Evolutionary conservation across 1,140 invertebrate species (phyloP).

Genomic region (Eupristina koningsbergeri): DNA sequence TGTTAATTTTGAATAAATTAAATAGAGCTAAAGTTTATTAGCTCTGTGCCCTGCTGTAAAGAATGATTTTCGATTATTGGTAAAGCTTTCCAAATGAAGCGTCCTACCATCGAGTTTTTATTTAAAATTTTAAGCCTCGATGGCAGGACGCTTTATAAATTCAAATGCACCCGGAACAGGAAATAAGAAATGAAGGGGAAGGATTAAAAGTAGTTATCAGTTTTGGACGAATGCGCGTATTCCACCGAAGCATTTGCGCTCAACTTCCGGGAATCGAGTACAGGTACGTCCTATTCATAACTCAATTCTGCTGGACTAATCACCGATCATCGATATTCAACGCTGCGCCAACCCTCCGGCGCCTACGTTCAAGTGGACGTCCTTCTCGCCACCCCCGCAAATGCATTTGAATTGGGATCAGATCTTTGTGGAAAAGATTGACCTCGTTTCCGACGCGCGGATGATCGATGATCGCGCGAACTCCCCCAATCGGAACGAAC

Average conservation of each 20-base stretch:
- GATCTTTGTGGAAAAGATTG: slow-evolving; percentile 24
- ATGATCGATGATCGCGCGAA: not conserved
- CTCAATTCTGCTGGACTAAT: slow-evolving; percentile 1
- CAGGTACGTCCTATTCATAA: not conserved
- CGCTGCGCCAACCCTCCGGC: not conserved
- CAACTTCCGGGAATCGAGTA: not conserved
- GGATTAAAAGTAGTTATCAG: not conserved
- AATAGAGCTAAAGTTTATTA: too few species aligned
- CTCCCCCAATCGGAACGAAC: not conserved
- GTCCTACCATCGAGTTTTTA: too few species aligned
- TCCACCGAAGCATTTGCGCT: not conserved
- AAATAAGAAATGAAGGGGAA: not conserved
- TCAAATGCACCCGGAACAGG: not conserved
- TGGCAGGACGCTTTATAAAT: too few species aligned
- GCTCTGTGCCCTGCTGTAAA: too few species aligned
- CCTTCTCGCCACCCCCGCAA: not conserved
- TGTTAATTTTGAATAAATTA: not conserved
- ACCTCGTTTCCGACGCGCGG: not conserved
- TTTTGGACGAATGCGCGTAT: not conserved
- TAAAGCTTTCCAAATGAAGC: too few species aligned
- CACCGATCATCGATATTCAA: slow-evolving; percentile 20
- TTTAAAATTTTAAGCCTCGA: too few species aligned
- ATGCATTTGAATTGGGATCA: not conserved
- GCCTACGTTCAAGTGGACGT: not conserved
- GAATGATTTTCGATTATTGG: too few species aligned